Percentiles rank a stretch among this genome's conserved stretches.
phyloP scores from a whole-genome alignment of 2,797 vertebrate species.

The Eleutherodactylus coqui region DNA sequence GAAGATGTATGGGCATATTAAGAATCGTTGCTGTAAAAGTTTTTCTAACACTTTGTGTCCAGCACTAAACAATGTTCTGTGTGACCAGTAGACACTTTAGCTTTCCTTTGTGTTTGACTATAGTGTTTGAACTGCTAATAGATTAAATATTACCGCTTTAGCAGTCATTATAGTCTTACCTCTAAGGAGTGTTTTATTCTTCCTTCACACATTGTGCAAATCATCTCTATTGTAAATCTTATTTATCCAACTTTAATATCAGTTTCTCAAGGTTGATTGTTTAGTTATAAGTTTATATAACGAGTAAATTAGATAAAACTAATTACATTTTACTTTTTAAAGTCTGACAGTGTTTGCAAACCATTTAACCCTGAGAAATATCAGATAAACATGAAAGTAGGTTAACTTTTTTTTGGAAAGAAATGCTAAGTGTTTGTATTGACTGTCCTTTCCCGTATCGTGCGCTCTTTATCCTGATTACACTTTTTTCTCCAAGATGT shows the following conservation, averaged over 20 bases:
- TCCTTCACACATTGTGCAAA: not conserved
- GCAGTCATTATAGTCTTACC: not conserved
- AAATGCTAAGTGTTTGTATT: conserved; percentile 47
- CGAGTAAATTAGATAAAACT: conserved; percentile 39
- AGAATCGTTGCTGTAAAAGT: too few relatives aligned
- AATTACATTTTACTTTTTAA: conserved; percentile 42
- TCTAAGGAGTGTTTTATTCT: conserved; percentile 6
- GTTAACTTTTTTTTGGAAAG: conserved; percentile 45
- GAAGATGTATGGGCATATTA: too few relatives aligned
- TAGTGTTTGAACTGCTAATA: conserved; percentile 23
- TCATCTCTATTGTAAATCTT: conserved; percentile 23
- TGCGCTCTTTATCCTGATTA: conserved; percentile 42
- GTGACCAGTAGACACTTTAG: not conserved
- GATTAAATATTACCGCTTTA: conserved; percentile 8
- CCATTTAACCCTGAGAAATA: conserved; percentile 45
- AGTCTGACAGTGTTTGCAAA: conserved; percentile 46
- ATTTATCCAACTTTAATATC: conserved; percentile 35
- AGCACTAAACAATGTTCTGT: not conserved
- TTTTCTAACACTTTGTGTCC: not conserved
- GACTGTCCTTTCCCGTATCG: conserved; percentile 58
- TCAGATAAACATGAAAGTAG: conserved; percentile 61
- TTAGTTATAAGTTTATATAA: conserved; percentile 47
- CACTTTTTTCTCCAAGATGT: conserved; percentile 47
- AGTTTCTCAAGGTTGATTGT: conserved; percentile 55
- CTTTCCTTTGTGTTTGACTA: conserved; percentile 2